Evolutionary conservation across 2,888 invertebrate genomes (phyloP), one percentile per base, ranked within the genome.

Genomic region (Xestia ashworthii): DNA sequence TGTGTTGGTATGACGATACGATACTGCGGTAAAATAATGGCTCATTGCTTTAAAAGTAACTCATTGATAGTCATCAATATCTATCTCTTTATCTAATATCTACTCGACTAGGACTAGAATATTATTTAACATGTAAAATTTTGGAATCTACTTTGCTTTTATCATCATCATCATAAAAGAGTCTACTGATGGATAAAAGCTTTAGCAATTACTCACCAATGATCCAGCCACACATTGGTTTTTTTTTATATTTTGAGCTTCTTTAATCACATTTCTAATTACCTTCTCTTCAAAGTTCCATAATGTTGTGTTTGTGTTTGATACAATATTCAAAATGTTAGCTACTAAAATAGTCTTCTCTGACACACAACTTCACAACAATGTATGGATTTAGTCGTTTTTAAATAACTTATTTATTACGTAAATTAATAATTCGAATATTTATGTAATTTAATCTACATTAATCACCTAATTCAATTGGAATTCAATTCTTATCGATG

Each of bases 361-460:
- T 53, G 74, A 67, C 58, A 60, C 0, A 55, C 41, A 55, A 68
- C 9, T 55, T 73, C 19, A 41, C 5, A 11, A 22, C 11, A 9
- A 53, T n/a, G 22, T 70, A 66, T 66, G 19, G 55, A 76, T 66
- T 66, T 32, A 38, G 69, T 78, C 12, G 48, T 66, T 70, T 25
- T 55, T 55, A 70, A 67, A 67, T 60, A 38, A 12, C 48, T 55
- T 22, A 25, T 64, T 25, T 70, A 46, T 86, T 82, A 64, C 55
- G 25, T 75, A 80, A 84, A 14, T 58, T 41, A 71, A 76, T 60
- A 60, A 46, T 25, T 64, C 4, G 46, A 69, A 62, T 76, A 76
- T 81, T 74, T 71, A 81, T 79, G 50, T 86, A 79, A 86, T 84
- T 65, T 71, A 76, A 74, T 74, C 71, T n/a, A 72, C 22, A 76